Evolutionary conservation across 2,888 invertebrate species (phyloP).

Genomic region (Lepidochrysops patricia): DNA sequence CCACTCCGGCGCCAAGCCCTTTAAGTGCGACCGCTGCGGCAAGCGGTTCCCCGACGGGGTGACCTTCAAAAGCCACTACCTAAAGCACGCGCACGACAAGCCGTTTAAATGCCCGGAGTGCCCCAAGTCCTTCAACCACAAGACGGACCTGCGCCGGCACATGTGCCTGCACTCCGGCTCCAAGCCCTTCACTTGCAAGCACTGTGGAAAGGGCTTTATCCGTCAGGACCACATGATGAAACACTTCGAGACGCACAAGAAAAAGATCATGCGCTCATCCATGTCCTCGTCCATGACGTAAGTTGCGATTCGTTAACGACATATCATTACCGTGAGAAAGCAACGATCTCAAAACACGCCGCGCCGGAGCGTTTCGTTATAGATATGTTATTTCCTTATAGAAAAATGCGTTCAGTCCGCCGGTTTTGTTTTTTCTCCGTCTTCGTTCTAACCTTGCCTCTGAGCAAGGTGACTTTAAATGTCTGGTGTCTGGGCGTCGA

Average conservation of each 20-base stretch:
- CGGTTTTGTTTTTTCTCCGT: constrained; percentile 51
- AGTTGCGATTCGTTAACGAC: constrained; percentile 23
- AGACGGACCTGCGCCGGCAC: constrained; percentile 90
- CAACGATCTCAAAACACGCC: constrained; percentile 34
- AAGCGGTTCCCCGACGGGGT: constrained; percentile 85
- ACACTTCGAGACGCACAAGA: constrained; percentile 86
- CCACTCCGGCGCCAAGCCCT: constrained; percentile 90
- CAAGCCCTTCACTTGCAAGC: constrained; percentile 87
- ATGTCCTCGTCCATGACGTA: constrained; percentile 32
- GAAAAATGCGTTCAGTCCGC: constrained; percentile 42
- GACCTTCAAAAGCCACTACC: constrained; percentile 82
- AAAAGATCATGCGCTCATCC: constrained; percentile 64
- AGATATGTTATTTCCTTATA: constrained; percentile 30
- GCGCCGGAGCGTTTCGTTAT: constrained; percentile 30
- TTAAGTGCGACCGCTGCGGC: constrained; percentile 88
- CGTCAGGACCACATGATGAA: constrained; percentile 94
- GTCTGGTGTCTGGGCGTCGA: constrained; percentile 67
- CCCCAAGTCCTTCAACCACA: constrained; percentile 92
- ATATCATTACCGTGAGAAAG: constrained; percentile 39
- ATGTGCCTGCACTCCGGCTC: constrained; percentile 90
- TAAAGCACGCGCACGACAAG: constrained; percentile 86
- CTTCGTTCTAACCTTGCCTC: constrained; percentile 67
- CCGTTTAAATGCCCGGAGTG: constrained; percentile 90
- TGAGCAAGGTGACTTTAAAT: constrained; percentile 70
- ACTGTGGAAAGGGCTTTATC: constrained; percentile 91